These are phyloP conservation scores for Polydrusus cervinus DNA, from an alignment of 2,888 invertebrate species.

Conservation along the genomic window DNA sequence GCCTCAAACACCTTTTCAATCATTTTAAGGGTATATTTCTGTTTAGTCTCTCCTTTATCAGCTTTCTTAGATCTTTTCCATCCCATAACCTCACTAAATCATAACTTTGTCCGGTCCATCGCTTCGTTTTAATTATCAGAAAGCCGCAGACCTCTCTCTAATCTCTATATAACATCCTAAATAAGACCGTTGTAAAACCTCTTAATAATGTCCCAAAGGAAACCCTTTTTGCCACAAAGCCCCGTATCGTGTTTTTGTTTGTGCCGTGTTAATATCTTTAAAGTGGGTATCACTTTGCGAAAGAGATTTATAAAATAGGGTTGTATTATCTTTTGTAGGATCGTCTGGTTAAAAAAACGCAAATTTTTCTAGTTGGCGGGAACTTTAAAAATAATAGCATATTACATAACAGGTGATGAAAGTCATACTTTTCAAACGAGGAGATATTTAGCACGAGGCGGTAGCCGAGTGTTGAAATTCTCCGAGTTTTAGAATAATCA, in stretches of 20 bases:
- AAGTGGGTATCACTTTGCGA: neutral
- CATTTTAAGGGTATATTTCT: no score
- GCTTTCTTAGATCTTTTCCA: no score
- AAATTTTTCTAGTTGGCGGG: no score
- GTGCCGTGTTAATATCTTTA: constrained; percentile 11
- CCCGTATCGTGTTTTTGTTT: constrained; percentile 9
- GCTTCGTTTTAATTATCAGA: constrained; percentile 12
- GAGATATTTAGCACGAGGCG: no score
- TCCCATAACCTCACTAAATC: no score
- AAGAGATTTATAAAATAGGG: neutral
- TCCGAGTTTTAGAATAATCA: no score
- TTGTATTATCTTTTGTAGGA: neutral
- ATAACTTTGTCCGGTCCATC: neutral
- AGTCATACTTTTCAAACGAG: no score
- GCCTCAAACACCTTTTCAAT: no score
- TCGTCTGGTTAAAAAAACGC: neutral
- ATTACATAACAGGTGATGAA: no score
- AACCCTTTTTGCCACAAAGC: constrained; percentile 13
- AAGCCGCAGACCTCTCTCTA: neutral
- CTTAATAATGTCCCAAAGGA: constrained; percentile 19
- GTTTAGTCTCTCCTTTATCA: no score
- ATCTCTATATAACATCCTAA: constrained; percentile 3
- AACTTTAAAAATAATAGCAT: no score
- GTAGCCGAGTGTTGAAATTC: no score
- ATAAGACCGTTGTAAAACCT: constrained; percentile 16